A percentile compares a stretch with the other conserved stretches of the same genome.
Conservation (phyloP, 1,140 invertebrate species). For the Gonatopus flavifemur region DNA sequence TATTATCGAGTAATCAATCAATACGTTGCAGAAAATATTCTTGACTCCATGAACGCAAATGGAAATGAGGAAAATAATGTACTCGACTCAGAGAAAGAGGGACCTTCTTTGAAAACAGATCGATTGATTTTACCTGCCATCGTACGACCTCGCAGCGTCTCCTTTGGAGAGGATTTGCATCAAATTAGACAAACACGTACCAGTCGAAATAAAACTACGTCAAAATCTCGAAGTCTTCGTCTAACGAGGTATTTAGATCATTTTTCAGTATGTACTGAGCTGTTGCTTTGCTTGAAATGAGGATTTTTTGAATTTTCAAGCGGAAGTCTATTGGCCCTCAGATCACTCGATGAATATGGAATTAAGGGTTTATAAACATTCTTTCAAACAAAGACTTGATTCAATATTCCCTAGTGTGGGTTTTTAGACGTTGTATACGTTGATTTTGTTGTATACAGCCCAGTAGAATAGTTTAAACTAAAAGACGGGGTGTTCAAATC, state of each 20-base stretch:
- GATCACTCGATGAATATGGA: background rate
- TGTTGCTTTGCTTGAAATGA: background rate
- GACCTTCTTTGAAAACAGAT: background rate
- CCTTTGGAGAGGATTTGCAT: conserved; percentile 56
- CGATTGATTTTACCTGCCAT: conserved; percentile 34
- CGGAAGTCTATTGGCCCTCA: background rate
- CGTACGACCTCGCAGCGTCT: conserved; percentile 57
- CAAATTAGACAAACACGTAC: too few species aligned
- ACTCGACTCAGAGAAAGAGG: conserved; percentile 8
- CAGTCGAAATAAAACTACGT: conserved; percentile 47
- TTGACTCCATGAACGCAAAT: conserved; percentile 6
- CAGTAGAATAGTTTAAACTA: too few species aligned
- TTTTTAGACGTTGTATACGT: too few species aligned
- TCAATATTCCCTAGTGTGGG: too few species aligned
- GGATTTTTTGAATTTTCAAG: too few species aligned
- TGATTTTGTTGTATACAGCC: too few species aligned
- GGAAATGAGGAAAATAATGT: conserved; percentile 5
- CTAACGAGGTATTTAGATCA: conserved; percentile 17
- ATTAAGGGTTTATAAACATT: too few species aligned
- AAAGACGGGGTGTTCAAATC: too few species aligned
- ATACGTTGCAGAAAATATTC: conserved; percentile 15
- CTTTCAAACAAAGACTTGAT: background rate
- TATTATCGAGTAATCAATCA: too few species aligned
- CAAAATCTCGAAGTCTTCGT: conserved; percentile 53
- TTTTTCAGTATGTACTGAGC: background rate